These are phyloP conservation scores for Temnothorax unifasciatus DNA, from an alignment of 2,888 invertebrate genomes.

Conservation along the genomic window DNA sequence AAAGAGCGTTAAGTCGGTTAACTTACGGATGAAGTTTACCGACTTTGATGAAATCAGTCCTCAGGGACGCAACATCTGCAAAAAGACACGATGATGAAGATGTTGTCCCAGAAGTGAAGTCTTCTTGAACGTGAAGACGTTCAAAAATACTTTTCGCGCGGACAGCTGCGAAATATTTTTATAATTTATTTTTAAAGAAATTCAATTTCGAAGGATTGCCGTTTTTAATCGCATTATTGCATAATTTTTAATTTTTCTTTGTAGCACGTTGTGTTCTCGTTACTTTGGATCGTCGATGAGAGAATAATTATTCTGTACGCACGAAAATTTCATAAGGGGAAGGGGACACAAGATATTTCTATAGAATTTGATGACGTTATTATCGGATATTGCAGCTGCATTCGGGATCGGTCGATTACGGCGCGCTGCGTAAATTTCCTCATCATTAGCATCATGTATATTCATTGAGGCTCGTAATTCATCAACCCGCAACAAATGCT, in stretches of 20 bases:
- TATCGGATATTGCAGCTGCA: conserved; percentile 63
- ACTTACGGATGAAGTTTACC: conserved; percentile 3
- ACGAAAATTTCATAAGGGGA: conserved; percentile 4
- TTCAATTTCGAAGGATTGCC: not conserved
- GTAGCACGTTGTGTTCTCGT: too few species aligned
- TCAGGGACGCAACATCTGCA: not conserved
- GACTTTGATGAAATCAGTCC: conserved; percentile 28
- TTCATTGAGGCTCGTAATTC: conserved; percentile 74
- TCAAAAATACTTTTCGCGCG: not conserved
- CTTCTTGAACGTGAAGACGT: not conserved
- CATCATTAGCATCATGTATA: conserved; percentile 75
- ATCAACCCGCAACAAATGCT: conserved; percentile 68
- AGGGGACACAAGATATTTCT: conserved; percentile 22
- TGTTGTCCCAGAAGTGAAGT: not conserved
- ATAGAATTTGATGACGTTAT: conserved; percentile 52
- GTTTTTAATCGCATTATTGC: not conserved
- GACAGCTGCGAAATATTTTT: not conserved
- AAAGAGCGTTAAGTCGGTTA: conserved; percentile 17
- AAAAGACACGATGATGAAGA: conserved; percentile 2
- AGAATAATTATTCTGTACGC: not conserved
- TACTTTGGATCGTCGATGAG: not conserved
- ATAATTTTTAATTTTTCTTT: not conserved
- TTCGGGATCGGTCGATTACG: conserved; percentile 73
- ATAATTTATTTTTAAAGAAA: not conserved
- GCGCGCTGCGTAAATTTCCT: conserved; percentile 73